Percentiles rank a stretch among this genome's conserved stretches.
These are phyloP conservation scores for Vulpes vulpes DNA, from an alignment of 2,113 vertebrate genomes.

Conservation along the genomic window DNA sequence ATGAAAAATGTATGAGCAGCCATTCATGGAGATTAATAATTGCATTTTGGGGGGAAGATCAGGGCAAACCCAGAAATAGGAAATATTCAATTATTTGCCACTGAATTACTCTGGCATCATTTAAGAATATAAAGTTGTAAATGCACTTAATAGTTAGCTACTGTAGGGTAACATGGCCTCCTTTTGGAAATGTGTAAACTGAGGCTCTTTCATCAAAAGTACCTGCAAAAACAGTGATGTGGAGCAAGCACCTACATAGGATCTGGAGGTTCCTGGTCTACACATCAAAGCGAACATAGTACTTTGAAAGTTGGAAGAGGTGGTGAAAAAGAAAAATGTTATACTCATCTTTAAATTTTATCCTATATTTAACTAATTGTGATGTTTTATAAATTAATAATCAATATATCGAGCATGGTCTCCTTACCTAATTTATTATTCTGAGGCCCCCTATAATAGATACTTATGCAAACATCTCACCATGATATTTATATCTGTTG, in stretches of 20 bases:
- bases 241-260: neutral
- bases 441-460: neutral
- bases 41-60: neutral
- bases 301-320: neutral
- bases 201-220: conserved; percentile 8
- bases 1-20: conserved; percentile 3
- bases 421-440: neutral
- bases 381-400: conserved; percentile 1
- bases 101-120: neutral
- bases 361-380: neutral
- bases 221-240: neutral
- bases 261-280: neutral
- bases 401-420: neutral
- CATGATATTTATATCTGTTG: neutral
- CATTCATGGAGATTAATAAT: conserved; percentile 51
- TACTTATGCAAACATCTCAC: neutral
- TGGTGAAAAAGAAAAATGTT: neutral
- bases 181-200: conserved; percentile 10
- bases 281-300: neutral
- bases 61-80: neutral
- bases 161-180: neutral
- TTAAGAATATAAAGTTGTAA: conserved; percentile 38
- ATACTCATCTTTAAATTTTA: neutral
- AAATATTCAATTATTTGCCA: conserved; percentile 9
- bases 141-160: neutral